Evolutionary conservation across 2,113 vertebrate species (phyloP).

Genomic region (Coryphaenoides rupestris): DNA sequence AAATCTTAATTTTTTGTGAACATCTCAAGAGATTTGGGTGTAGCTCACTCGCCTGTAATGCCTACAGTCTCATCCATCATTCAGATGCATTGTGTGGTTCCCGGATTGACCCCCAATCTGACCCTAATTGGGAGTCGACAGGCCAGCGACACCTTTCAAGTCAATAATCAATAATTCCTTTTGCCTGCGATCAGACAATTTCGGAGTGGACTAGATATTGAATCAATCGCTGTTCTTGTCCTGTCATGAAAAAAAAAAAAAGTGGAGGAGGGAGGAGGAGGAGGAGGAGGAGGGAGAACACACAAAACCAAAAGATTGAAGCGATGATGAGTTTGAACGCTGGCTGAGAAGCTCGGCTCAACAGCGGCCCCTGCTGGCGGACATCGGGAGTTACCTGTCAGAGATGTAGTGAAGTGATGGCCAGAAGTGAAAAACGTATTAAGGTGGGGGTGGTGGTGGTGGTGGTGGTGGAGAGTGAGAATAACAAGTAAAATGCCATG

Average conservation of each 20-base stretch:
- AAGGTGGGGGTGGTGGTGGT: no score
- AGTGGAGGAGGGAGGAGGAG: background rate
- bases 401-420: no score
- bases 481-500: no score
- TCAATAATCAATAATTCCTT: constrained; percentile 71
- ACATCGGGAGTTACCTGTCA: no score
- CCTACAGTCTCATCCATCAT: constrained; percentile 29
- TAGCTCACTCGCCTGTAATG: constrained; percentile 1
- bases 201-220: constrained; percentile 67
- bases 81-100: constrained; percentile 36
- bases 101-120: constrained; percentile 51
- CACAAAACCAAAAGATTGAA: no score
- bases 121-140: constrained; percentile 37
- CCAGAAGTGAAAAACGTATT: no score
- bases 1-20: background rate
- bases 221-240: constrained; percentile 56
- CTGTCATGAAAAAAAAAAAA: constrained; percentile 39
- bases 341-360: constrained; percentile 43
- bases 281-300: constrained; percentile 1
- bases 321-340: background rate
- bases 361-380: constrained; percentile 68
- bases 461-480: no score
- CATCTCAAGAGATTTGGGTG: constrained; percentile 34
- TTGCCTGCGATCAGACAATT: constrained; percentile 65
- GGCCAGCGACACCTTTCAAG: constrained; percentile 29